These are phyloP conservation scores for Epinephelus lanceolatus DNA, from an alignment of 2,113 vertebrate species.

Conservation along the genomic window DNA sequence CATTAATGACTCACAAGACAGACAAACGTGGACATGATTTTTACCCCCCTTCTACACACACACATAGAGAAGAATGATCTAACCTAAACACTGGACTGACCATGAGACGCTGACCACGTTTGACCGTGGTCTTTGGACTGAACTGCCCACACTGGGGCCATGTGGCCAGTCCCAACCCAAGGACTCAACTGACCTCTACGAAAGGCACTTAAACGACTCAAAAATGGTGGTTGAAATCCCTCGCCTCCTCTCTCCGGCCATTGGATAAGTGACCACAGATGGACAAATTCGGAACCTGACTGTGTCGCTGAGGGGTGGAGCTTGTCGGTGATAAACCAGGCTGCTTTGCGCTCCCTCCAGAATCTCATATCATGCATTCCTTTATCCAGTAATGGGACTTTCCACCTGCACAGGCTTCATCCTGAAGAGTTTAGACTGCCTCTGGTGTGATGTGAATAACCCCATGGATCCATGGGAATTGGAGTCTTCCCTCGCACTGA, in stretches of 20 bases:
- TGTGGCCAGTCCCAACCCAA: constrained; percentile 58
- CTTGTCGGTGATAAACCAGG: constrained; percentile 60
- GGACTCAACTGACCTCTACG: constrained; percentile 68
- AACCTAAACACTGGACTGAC: constrained; percentile 84
- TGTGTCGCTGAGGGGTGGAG: constrained; percentile 63
- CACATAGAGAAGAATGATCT: constrained; percentile 46
- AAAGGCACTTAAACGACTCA: constrained; percentile 69
- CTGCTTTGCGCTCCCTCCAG: constrained; percentile 69
- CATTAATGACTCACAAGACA: constrained; percentile 76
- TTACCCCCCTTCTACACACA: neutral
- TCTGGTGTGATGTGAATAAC: constrained; percentile 71
- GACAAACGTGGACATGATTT: constrained; percentile 60
- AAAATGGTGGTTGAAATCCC: constrained; percentile 42
- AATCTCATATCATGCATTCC: constrained; percentile 81
- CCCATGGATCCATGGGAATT: constrained; percentile 83
- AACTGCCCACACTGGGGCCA: constrained; percentile 42
- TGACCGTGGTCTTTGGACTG: constrained; percentile 69
- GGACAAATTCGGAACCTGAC: constrained; percentile 71
- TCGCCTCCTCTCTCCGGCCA: constrained; percentile 38
- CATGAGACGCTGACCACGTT: constrained; percentile 66
- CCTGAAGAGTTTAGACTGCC: constrained; percentile 64
- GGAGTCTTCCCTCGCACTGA: constrained; percentile 85
- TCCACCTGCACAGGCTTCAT: constrained; percentile 67
- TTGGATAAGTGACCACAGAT: constrained; percentile 56
- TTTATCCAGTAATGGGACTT: constrained; percentile 63